Evolutionary conservation across 2,113 vertebrate genomes (phyloP).

Genomic region (Aphelocoma coerulescens): DNA sequence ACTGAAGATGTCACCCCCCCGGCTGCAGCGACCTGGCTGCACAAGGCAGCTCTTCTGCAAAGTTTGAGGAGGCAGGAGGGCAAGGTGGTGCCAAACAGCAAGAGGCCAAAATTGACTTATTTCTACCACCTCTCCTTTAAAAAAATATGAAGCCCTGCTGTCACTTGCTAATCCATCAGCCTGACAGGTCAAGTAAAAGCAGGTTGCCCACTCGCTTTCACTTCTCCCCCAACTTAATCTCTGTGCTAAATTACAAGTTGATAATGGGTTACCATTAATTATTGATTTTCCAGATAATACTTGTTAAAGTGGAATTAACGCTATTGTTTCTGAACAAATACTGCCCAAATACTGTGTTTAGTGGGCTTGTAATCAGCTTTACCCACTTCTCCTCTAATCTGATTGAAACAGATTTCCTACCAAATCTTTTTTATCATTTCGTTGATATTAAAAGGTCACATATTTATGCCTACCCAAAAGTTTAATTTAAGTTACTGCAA

Average conservation of each 20-base stretch:
- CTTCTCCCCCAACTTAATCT: constrained; percentile 29
- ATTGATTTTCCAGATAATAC: constrained; percentile 74
- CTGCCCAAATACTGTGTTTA: constrained; percentile 77
- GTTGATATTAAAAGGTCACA: constrained; percentile 82
- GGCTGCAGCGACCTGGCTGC: rapidly evolving
- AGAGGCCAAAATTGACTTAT: constrained; percentile 1
- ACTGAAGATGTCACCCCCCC: rapidly evolving
- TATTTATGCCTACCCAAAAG: constrained; percentile 69
- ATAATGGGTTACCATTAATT: constrained; percentile 73
- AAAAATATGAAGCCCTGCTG: background rate
- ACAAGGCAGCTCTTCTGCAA: background rate
- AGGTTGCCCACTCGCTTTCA: constrained; percentile 30
- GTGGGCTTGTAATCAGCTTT: constrained; percentile 86
- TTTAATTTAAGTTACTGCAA: constrained; percentile 72
- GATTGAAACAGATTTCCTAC: constrained; percentile 85
- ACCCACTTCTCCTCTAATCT: constrained; percentile 83
- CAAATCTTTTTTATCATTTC: constrained; percentile 80
- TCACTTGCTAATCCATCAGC: constrained; percentile 22
- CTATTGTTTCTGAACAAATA: constrained; percentile 78
- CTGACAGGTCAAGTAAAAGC: constrained; percentile 59
- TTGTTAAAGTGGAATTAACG: constrained; percentile 78
- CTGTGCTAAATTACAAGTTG: constrained; percentile 45
- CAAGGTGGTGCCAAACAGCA: background rate
- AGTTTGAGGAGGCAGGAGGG: background rate
- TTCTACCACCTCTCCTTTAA: background rate